phyloP scores from a whole-genome alignment of 2,113 vertebrate genomes.

The Pachyramphus minor region DNA sequence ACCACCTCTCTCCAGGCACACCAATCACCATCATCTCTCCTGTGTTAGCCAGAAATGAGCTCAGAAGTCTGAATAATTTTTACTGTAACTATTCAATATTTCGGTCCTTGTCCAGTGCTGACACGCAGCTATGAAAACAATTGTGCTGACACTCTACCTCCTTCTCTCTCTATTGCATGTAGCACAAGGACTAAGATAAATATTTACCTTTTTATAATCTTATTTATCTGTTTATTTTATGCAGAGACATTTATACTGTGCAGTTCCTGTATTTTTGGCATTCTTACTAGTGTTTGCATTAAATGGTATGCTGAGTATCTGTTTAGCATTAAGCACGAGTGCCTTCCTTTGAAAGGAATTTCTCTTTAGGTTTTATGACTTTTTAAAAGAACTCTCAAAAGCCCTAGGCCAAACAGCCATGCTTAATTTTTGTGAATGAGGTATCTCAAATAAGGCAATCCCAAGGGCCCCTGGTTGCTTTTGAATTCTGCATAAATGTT shows the following conservation, averaged over 20 bases:
- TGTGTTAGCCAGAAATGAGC: not conserved
- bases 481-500: not conserved
- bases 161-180: not conserved
- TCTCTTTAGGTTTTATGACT: constrained; percentile 1
- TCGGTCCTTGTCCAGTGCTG: not conserved
- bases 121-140: not conserved
- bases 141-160: not conserved
- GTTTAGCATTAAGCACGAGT: constrained; percentile 36
- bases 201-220: not conserved
- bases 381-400: not conserved
- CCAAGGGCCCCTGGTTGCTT: not conserved
- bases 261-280: not conserved
- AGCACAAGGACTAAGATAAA: not conserved
- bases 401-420: not conserved
- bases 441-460: not conserved
- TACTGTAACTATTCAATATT: not conserved
- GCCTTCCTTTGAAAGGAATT: not conserved
- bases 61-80: not conserved
- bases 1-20: not conserved
- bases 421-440: constrained; percentile 12
- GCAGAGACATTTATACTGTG: not conserved
- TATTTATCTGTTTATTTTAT: not conserved
- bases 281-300: not conserved
- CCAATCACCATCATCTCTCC: not conserved
- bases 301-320: not conserved